Evolutionary conservation across 1,140 invertebrate genomes (phyloP), one percentile per base, ranked within the genome.

Genomic region (Dendroctonus valens): DNA sequence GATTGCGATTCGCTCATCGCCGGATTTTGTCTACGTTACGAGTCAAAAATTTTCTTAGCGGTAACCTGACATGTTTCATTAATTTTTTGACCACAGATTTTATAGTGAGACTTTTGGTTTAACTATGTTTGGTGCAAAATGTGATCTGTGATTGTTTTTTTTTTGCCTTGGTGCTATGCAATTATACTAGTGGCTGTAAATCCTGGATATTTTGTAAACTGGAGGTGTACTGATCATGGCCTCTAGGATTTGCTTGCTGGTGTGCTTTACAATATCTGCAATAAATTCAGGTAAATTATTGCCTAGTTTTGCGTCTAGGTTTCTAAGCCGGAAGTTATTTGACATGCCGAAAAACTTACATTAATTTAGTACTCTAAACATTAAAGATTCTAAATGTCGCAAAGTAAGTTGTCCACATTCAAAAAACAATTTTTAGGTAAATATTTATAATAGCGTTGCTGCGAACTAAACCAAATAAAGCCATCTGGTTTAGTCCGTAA

Each of bases 1-100:
- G 69, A 68, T 54, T 65, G 65, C 68, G 62, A 55, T 66, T 50
- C 5, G 41, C 42, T 41, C 26, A 37, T 51, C 48, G 58, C 49
- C 49, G 59, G 15, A 41, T 48, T 37, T 54, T 54, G n/a, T 11
- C 51, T 5, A n/a, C 37, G 14, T 15, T 53, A 15, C 14, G 37
- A 11, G 9, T 5, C 3, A 9, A 5, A 53, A 15, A 53, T 26
- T 38, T 57, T 12, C 26, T 57, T 40, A 9, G 8, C 38, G 3
- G 2, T 9, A n/a, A 3, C 9, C 14, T 9, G 8, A 9, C 6
- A n/a, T 41, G 37, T 41, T n/a, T 57, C 8, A 15, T 39, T 39
- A 40, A 14, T n/a, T 26, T 57, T 9, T 57, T 42, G 38, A 57
- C 41, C 3, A 11, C 14, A 53, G 26, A 26, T 53, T 14, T 15